phyloP scores from a whole-genome alignment of 2,888 invertebrate species.

The Napeogenes inachia region DNA sequence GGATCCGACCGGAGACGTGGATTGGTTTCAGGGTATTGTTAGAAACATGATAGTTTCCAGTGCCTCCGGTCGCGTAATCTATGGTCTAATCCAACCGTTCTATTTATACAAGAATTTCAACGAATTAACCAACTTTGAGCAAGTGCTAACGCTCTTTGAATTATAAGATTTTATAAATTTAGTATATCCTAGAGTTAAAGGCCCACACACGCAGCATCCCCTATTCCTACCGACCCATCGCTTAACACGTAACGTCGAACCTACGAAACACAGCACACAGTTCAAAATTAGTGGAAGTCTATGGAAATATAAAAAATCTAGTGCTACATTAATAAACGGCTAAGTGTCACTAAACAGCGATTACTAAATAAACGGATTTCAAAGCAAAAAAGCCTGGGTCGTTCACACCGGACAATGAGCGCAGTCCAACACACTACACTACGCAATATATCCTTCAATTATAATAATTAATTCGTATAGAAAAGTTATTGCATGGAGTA shows the following conservation, averaged over 20 bases:
- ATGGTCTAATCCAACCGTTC: slow-evolving; percentile 18
- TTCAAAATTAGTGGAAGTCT: background rate
- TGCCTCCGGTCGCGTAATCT: too few species aligned
- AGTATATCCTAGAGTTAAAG: slow-evolving; percentile 10
- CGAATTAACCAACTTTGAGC: slow-evolving; percentile 7
- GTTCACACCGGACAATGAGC: slow-evolving; percentile 9
- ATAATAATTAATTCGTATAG: slow-evolving; percentile 39
- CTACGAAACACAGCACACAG: slow-evolving; percentile 11
- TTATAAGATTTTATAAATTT: background rate
- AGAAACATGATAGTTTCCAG: too few species aligned
- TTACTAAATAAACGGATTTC: background rate
- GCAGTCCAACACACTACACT: slow-evolving; percentile 28
- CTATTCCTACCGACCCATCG: slow-evolving; percentile 5
- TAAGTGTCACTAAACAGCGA: too few species aligned
- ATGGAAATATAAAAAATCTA: slow-evolving; percentile 5
- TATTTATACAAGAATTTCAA: slow-evolving; percentile 15
- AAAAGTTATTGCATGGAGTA: slow-evolving; percentile 50
- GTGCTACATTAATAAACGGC: too few species aligned
- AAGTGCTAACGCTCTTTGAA: slow-evolving; percentile 10
- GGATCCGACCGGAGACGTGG: slow-evolving; percentile 9
- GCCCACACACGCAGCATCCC: slow-evolving; percentile 7
- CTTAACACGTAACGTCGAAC: slow-evolving; percentile 9
- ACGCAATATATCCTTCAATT: slow-evolving; percentile 26
- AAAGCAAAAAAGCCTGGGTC: slow-evolving; percentile 6
- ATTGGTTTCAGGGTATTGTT: too few species aligned